Conservation (phyloP, 1,140 invertebrate species). For the Drosophila lowei region DNA sequence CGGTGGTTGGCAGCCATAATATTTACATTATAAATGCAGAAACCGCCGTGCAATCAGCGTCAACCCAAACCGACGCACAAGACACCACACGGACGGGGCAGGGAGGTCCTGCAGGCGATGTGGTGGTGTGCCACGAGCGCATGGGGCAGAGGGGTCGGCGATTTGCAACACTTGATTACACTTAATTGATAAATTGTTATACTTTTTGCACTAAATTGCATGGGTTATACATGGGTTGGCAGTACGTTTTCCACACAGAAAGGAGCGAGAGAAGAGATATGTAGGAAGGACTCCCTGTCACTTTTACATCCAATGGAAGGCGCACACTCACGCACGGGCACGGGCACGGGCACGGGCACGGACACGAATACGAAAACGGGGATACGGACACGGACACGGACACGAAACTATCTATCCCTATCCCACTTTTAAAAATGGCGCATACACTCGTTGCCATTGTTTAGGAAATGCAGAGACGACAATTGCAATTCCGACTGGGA, state of each 20-base stretch:
- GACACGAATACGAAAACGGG: too few species aligned
- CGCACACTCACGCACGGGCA: constrained; percentile 65
- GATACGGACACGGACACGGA: too few species aligned
- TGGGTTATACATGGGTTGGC: constrained; percentile 40
- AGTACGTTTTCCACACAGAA: constrained; percentile 64
- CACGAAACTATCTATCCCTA: constrained; percentile 77
- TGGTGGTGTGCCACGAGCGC: too few species aligned
- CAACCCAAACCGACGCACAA: constrained; percentile 4
- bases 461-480: constrained; percentile 75
- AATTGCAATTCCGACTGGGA: constrained; percentile 35
- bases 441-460: constrained; percentile 77
- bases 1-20: constrained; percentile 58
- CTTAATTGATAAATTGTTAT: constrained; percentile 64
- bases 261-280: not conserved
- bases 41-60: constrained; percentile 44
- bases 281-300: not conserved
- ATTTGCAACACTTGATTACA: constrained; percentile 61
- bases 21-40: constrained; percentile 62
- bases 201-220: constrained; percentile 60
- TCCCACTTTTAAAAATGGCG: constrained; percentile 80
- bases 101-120: not conserved
- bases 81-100: not conserved
- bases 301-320: constrained; percentile 64
- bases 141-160: not conserved
- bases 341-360: not conserved